Conservation (phyloP, 53 echinoderm and acorn worm species). For the Zoroaster sp. region DNA sequence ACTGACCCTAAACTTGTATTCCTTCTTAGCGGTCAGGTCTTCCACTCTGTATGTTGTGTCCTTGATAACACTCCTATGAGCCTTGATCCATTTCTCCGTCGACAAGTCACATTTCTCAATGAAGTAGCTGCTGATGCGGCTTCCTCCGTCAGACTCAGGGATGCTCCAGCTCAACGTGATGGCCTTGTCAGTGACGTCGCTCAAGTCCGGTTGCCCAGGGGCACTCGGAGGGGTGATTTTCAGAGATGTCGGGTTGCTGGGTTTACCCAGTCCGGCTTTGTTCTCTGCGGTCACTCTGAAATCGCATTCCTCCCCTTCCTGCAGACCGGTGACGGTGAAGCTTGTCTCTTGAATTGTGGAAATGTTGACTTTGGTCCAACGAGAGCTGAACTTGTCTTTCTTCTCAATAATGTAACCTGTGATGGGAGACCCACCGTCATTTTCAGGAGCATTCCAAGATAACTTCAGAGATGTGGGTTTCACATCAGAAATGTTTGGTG, state of each 20-base stretch:
- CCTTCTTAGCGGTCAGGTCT: conserved; percentile 67
- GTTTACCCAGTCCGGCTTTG: conserved; percentile 80
- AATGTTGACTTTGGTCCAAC: conserved; percentile 82
- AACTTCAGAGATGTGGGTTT: conserved; percentile 71
- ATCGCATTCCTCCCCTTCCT: conserved; percentile 83
- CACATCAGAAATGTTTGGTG: conserved; percentile 75
- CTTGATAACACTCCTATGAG: conserved; percentile 50
- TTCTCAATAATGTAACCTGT: conserved; percentile 92
- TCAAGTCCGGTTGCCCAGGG: conserved; percentile 78
- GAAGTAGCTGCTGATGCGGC: conserved; percentile 79
- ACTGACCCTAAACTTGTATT: conserved; percentile 71
- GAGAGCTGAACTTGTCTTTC: conserved; percentile 93
- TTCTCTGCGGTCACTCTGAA: conserved; percentile 87
- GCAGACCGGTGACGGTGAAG: conserved; percentile 77
- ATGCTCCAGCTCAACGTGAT: conserved; percentile 70
- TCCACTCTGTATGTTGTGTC: conserved; percentile 72
- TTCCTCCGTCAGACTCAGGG: conserved; percentile 84
- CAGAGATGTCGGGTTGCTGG: conserved; percentile 72
- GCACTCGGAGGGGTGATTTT: conserved; percentile 68
- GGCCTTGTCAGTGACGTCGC: conserved; percentile 72
- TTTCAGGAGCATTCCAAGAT: conserved; percentile 80
- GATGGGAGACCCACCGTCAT: conserved; percentile 89
- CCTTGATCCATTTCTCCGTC: conserved; percentile 70
- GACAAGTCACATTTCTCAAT: conserved; percentile 75
- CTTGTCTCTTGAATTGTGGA: conserved; percentile 69